Base-by-base conservation (phyloP, 2,113 vertebrate genomes). In the Irena cyanogastra region DNA sequence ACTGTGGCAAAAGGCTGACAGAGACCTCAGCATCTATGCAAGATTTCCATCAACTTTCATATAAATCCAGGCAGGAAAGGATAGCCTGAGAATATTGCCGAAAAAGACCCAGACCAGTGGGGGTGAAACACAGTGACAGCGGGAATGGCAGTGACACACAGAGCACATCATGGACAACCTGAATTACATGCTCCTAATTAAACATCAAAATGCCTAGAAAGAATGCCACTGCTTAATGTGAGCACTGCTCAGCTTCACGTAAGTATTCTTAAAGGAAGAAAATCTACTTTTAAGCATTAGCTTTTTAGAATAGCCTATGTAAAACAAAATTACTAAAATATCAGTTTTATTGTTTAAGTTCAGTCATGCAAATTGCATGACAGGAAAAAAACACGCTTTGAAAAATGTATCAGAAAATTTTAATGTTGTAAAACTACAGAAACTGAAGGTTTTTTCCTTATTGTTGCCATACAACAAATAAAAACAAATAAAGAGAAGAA, bases 101-200 rank as follows among this genome's bases (percentile, higher is more conserved):
- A 75, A 61, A 59, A n/a, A 64, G 33, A 76, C 41, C 11, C 75
- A 90, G 21, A 57, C 10, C 23, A 14, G 8, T 20, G 33, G 6
- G 5, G 12, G 28, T 28, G 39, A 53, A 42, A 68, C 35, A 59
- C 16, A 60, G 22, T 27, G 33, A 44, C 17, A 44, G 26, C 2
- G 2, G 44, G 44, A 59, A 76, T 37, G 27, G 13, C 44, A 89
- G 52, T 4, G 17, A 78, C 49, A 83, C 65, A 71, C 31, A 30
- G 9, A 41, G 42, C 1, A 0, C 27, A 53, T 12, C 68, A 77
- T 0, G 0, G 39, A 63, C 35, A 61, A 69, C 6, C 21, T 30
- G 33, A 64, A 87, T 64, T 28, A 61, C 13, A 14, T 3, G 7
- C 39, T 70, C n/a, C 42, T 42, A 75, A 71, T 28, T 35, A 54